These are phyloP conservation scores for Prolemur simus DNA, from an alignment of 2,113 vertebrate genomes.

Conservation along the genomic window DNA sequence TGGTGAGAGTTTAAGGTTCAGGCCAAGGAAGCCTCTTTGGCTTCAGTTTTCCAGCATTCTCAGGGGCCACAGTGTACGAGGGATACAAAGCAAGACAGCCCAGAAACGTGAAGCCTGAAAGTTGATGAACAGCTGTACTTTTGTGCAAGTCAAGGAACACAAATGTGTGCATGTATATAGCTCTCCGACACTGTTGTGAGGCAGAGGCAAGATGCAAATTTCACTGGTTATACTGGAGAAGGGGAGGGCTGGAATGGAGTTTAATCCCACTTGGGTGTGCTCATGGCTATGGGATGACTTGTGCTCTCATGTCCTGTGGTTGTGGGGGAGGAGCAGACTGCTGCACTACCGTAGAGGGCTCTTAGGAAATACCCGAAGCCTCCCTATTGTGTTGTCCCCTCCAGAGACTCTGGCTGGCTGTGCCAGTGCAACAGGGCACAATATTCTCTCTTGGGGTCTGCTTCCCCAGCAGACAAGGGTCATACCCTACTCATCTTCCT, in stretches of 20 bases:
- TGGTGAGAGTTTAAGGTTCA: not conserved
- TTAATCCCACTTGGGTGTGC: fast-evolving
- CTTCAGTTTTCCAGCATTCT: not conserved
- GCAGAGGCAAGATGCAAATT: not conserved
- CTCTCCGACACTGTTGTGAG: not conserved
- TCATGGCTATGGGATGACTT: not conserved
- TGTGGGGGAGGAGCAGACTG: no score
- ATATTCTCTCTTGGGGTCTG: not conserved
- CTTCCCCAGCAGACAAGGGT: not conserved
- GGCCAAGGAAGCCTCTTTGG: not conserved
- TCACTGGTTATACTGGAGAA: not conserved
- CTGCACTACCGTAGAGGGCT: not conserved
- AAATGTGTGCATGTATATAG: not conserved
- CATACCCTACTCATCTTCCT: not conserved
- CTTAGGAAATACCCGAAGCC: not conserved
- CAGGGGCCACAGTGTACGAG: not conserved
- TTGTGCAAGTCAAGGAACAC: slow-evolving; percentile 23
- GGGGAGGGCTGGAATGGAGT: not conserved
- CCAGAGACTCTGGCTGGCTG: not conserved
- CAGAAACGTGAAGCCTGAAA: not conserved
- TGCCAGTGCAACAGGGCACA: not conserved
- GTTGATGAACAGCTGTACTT: not conserved
- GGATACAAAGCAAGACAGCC: not conserved
- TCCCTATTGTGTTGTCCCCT: not conserved
- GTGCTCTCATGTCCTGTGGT: not conserved